phyloP scores from a whole-genome alignment of 2,888 invertebrate genomes.

The Volucella inanis region DNA sequence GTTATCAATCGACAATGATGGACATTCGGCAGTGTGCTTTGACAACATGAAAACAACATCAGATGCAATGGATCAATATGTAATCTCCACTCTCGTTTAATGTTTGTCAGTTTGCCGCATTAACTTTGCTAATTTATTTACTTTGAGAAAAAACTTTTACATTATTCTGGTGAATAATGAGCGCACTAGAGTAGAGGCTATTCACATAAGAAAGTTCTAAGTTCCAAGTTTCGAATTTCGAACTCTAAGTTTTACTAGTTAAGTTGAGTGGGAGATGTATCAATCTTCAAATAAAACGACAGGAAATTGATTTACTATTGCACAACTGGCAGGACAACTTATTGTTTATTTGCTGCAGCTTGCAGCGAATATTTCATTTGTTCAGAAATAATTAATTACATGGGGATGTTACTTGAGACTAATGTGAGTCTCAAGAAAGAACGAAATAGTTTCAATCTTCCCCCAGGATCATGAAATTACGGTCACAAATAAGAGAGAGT shows the following conservation, averaged over 20 bases:
- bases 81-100: conserved; percentile 3
- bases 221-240: not conserved
- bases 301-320: conserved; percentile 51
- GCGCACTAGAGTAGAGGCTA: not conserved
- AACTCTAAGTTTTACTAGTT: not conserved
- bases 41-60: conserved; percentile 4
- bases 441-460: not conserved
- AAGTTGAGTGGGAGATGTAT: conserved; percentile 43
- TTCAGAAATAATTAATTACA: conserved; percentile 45
- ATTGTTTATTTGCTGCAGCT: conserved; percentile 46
- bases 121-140: conserved; percentile 44
- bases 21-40: not conserved
- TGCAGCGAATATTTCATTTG: conserved; percentile 44
- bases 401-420: not conserved
- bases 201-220: conserved; percentile 1
- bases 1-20: not conserved
- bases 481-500: conserved; percentile 5
- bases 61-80: conserved; percentile 27
- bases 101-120: conserved; percentile 35
- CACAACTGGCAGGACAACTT: conserved; percentile 23
- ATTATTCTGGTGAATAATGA: not conserved
- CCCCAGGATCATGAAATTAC: not conserved
- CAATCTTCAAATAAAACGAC: conserved; percentile 50
- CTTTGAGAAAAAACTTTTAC: conserved; percentile 6
- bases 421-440: not conserved